Evolutionary conservation across 1,140 invertebrate species (phyloP).

Genomic region (Euura saliciscinereae): DNA sequence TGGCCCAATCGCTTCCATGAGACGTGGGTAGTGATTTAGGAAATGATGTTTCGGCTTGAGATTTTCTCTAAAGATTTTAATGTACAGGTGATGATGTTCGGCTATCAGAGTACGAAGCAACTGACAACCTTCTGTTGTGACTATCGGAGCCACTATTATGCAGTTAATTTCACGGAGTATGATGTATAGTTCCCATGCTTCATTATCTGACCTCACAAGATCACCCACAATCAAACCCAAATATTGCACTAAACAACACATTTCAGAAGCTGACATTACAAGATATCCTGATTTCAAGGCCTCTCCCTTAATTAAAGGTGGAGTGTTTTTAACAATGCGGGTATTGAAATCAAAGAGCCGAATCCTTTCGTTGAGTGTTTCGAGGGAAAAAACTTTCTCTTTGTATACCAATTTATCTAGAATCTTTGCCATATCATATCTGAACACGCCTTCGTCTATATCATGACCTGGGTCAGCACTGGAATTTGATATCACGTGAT

Average conservation of each 20-base stretch:
- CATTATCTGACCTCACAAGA: slow-evolving; percentile 16
- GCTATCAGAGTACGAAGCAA: slow-evolving; percentile 13
- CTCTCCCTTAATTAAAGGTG: slow-evolving; percentile 14
- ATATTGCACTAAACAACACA: slow-evolving; percentile 14
- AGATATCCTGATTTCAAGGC: slow-evolving; percentile 12
- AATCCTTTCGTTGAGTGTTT: slow-evolving; percentile 20
- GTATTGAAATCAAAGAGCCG: slow-evolving; percentile 17
- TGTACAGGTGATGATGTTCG: slow-evolving; percentile 21
- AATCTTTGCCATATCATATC: slow-evolving; percentile 25
- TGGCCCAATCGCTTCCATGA: background rate
- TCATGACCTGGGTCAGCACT: slow-evolving; percentile 28
- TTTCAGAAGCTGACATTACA: slow-evolving; percentile 23
- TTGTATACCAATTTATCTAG: slow-evolving; percentile 12
- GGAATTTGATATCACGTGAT: slow-evolving; percentile 23
- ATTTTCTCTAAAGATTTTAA: slow-evolving; percentile 13
- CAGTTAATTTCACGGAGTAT: slow-evolving; percentile 20
- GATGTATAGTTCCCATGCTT: slow-evolving; percentile 21
- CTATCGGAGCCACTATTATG: slow-evolving; percentile 12
- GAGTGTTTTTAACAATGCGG: slow-evolving; percentile 11
- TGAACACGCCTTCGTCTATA: slow-evolving; percentile 21
- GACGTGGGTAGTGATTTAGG: background rate
- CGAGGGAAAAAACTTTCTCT: slow-evolving; percentile 14
- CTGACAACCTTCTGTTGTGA: slow-evolving; percentile 6
- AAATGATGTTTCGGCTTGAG: background rate
- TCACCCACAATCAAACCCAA: slow-evolving; percentile 21